Base-by-base conservation (phyloP, 2,113 vertebrate genomes). In the human (Homo sapiens) region DNA sequence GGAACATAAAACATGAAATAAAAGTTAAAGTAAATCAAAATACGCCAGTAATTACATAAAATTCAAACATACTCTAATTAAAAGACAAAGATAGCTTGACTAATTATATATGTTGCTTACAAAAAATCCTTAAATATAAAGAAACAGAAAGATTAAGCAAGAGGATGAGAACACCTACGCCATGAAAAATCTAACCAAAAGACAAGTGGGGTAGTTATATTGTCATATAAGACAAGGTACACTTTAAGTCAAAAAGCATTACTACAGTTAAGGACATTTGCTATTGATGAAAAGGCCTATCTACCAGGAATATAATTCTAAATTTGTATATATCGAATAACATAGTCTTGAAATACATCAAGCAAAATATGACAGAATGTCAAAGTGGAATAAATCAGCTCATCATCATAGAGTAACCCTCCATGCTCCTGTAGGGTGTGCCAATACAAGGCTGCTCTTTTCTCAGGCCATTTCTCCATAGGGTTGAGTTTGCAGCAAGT, bases 1-100 rank as follows among this genome's bases (percentile, higher is more conserved):
- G 32, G 17, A 84, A 72, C 40, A 66, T 27, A 91, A 35, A 83
- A 64, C 27, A 40, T 9, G 45, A 18, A 75, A 30, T 57, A 64
- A 82, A 75, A 16, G 38, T 57, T 85, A 81, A 90, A 66, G 57
- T 81, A 73, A 80, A 48, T 40, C 38, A 38, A 81, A 40, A 82
- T 75, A 64, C 32, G 87, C 43, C 25, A 90, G 76, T 76, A 59
- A 86, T 30, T 45, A 82, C 76, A 70, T 70, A 97, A 52, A 82
- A 78, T 57, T 93, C 92, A 87, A 80, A 45, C n/a, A 23, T 86
- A 57, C 25, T 75, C 13, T 76, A 76, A 73, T 93, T 61, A 84
- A 93, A 96, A 94, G 43, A 55, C 70, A 90, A 80, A 73, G 43
- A 68, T 35, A 35, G 38, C 35, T 82, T 52, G 20, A 78, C 48